These are phyloP conservation scores for Palythoa heliodiscus DNA, from an alignment of 92 coral and sea anemone species.

Conservation along the genomic window DNA sequence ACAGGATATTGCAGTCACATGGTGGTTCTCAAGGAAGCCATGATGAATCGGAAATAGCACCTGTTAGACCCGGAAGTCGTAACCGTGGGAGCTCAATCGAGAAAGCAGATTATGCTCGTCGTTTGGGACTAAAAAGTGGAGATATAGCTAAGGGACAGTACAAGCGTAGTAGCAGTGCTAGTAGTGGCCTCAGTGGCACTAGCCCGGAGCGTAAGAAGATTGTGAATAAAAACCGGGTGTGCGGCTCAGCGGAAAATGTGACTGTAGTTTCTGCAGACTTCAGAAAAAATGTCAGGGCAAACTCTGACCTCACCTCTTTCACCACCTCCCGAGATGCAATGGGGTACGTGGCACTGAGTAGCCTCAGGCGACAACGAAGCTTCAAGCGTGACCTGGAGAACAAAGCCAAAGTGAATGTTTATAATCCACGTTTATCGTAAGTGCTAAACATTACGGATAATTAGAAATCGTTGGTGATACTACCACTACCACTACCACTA, in stretches of 20 bases:
- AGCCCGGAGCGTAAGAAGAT: slow-evolving; percentile 59
- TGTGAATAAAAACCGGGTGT: slow-evolving; percentile 67
- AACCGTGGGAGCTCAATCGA: slow-evolving; percentile 78
- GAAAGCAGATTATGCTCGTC: slow-evolving; percentile 81
- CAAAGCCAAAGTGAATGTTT: slow-evolving; percentile 56
- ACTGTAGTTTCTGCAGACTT: slow-evolving; percentile 81
- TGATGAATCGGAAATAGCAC: slow-evolving; percentile 61
- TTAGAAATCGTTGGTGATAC: not conserved
- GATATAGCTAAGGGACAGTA: slow-evolving; percentile 65
- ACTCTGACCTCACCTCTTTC: slow-evolving; percentile 58
- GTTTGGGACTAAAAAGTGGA: slow-evolving; percentile 79
- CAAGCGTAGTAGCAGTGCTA: slow-evolving; percentile 66
- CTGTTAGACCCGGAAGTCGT: slow-evolving; percentile 52
- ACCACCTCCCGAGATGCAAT: slow-evolving; percentile 90
- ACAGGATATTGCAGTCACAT: slow-evolving; percentile 66
- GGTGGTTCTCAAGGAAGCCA: slow-evolving; percentile 61
- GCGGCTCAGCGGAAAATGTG: slow-evolving; percentile 63
- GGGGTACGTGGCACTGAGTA: slow-evolving; percentile 95
- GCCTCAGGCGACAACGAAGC: slow-evolving; percentile 84
- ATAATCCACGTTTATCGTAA: slow-evolving; percentile 41
- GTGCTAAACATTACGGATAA: not conserved
- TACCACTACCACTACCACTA: too few relatives aligned
- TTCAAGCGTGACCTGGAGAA: slow-evolving; percentile 80
- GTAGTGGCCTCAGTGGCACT: slow-evolving; percentile 57
- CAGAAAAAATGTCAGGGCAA: slow-evolving; percentile 69